Evolutionary conservation across 1,140 invertebrate species (phyloP).

Genomic region (Nymphalis io): DNA sequence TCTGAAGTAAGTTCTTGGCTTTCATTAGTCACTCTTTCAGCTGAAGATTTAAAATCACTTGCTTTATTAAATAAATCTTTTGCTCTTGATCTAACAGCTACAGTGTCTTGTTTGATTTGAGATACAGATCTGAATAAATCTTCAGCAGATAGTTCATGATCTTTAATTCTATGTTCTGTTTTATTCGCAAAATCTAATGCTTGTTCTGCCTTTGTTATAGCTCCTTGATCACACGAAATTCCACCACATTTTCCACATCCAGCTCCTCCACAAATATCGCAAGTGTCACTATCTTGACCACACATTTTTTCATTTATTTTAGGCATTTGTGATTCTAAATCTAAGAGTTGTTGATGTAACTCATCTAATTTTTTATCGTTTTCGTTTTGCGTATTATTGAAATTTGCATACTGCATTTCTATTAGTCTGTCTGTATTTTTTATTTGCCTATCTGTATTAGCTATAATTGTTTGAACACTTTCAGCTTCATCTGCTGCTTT

Average conservation of each 20-base stretch:
- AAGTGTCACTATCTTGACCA: constrained; percentile 91
- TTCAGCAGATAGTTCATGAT: constrained; percentile 89
- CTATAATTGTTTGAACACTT: constrained; percentile 83
- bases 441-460: constrained; percentile 90
- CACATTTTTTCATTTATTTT: constrained; percentile 95
- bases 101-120: constrained; percentile 81
- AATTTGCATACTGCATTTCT: constrained; percentile 84
- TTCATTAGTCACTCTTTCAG: constrained; percentile 78
- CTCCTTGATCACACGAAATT: constrained; percentile 93
- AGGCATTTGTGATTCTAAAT: constrained; percentile 88
- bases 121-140: constrained; percentile 81
- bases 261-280: constrained; percentile 97
- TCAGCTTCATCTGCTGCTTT: constrained; percentile 85
- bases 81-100: constrained; percentile 77
- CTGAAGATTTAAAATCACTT: constrained; percentile 74
- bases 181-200: constrained; percentile 92
- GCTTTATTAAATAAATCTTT: constrained; percentile 78
- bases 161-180: constrained; percentile 89
- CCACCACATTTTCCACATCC: constrained; percentile 95
- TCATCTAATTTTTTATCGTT: constrained; percentile 85
- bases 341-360: constrained; percentile 83
- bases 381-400: constrained; percentile 86
- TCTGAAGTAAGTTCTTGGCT: constrained; percentile 83
- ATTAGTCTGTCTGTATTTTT: constrained; percentile 91
- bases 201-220: constrained; percentile 91